A percentile compares a stretch with the other conserved stretches of the same genome.
phyloP scores from a whole-genome alignment of 2,888 invertebrate species.

The Colletes collaris region DNA sequence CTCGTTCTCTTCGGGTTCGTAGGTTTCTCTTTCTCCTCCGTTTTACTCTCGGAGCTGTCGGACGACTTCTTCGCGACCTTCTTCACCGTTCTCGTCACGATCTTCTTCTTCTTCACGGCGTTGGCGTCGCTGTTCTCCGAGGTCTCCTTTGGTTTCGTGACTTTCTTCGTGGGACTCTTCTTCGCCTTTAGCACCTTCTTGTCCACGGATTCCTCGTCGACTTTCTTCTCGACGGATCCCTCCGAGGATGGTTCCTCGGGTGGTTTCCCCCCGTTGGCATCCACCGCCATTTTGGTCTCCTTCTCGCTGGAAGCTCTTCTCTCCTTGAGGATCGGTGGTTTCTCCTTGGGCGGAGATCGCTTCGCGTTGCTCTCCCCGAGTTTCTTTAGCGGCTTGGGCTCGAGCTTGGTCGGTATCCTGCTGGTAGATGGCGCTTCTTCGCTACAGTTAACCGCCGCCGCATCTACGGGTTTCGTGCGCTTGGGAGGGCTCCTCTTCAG shows the following conservation, averaged over 20 bases:
- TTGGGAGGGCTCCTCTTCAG: conserved; percentile 85
- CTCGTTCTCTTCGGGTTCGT: background rate
- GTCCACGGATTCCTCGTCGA: conserved; percentile 41
- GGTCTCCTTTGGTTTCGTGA: conserved; percentile 58
- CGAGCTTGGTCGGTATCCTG: conserved; percentile 79
- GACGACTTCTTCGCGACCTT: conserved; percentile 77
- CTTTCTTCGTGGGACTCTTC: conserved; percentile 69
- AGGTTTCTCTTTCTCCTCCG: conserved; percentile 41
- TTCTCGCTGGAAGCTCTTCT: conserved; percentile 59
- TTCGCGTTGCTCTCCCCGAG: conserved; percentile 64
- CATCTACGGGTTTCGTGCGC: conserved; percentile 69
- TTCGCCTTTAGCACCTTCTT: conserved; percentile 68
- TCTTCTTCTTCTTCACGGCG: conserved; percentile 75
- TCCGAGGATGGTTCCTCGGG: too few species aligned
- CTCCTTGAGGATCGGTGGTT: conserved; percentile 42
- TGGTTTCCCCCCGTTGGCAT: background rate
- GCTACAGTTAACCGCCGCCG: background rate
- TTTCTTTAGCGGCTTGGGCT: conserved; percentile 65
- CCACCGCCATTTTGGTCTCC: conserved; percentile 65
- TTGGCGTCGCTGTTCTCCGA: conserved; percentile 66
- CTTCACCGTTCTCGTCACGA: conserved; percentile 73
- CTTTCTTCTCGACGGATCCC: too few species aligned
- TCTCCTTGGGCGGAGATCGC: conserved; percentile 60
- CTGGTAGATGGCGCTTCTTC: conserved; percentile 67
- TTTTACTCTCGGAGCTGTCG: conserved; percentile 55